phyloP scores from a whole-genome alignment of 2,113 vertebrate genomes.

The Syrrhaptes paradoxus region DNA sequence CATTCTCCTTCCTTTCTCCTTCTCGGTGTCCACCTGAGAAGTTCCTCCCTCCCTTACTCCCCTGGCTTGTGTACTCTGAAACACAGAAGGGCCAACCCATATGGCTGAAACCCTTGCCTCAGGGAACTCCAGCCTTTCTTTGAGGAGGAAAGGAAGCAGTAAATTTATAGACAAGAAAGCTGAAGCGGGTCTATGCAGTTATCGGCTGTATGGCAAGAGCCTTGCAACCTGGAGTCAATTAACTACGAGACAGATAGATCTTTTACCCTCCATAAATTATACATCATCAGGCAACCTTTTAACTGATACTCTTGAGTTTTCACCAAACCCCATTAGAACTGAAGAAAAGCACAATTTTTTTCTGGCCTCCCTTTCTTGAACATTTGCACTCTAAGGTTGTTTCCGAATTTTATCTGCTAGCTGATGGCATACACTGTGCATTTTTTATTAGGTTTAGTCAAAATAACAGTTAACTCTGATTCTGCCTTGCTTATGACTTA shows the following conservation, averaged over 20 bases:
- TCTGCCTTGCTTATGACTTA: not conserved
- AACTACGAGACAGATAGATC: not conserved
- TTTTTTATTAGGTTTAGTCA: not conserved
- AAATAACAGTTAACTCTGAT: not conserved
- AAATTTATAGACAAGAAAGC: not conserved
- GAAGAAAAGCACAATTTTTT: not conserved
- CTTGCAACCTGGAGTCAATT: not conserved
- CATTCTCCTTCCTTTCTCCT: not conserved
- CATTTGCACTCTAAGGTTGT: not conserved
- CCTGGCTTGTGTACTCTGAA: not conserved
- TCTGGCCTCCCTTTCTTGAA: not conserved
- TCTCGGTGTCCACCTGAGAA: not conserved
- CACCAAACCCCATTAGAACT: constrained; percentile 4
- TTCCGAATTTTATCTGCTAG: not conserved
- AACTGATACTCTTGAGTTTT: not conserved
- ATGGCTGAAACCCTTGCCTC: not conserved
- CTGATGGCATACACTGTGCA: not conserved
- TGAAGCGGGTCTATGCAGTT: not conserved
- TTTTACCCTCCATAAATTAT: constrained; percentile 22
- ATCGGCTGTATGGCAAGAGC: not conserved
- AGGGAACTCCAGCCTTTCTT: not conserved
- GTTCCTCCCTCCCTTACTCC: not conserved
- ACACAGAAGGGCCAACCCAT: fast-evolving
- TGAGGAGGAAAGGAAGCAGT: not conserved
- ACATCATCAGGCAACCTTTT: not conserved